Percentiles rank a stretch among this genome's conserved stretches.
Conservation (phyloP, 1,140 invertebrate genomes). For the Drosophila nasuta region DNA sequence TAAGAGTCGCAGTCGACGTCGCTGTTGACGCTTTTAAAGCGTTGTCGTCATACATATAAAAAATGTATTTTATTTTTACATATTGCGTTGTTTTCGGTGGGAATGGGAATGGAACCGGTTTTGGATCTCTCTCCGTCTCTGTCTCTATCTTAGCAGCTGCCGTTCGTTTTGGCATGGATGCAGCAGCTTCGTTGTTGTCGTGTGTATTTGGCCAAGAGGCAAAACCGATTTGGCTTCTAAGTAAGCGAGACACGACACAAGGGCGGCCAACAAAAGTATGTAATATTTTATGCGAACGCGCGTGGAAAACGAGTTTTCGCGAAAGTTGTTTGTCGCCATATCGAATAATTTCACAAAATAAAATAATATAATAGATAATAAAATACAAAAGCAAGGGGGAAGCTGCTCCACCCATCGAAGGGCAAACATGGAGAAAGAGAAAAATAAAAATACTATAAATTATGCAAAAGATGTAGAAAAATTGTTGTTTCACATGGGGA, state of each 20-base stretch:
- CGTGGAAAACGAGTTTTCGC: slow-evolving; percentile 81
- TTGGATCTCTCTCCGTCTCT: slow-evolving; percentile 22
- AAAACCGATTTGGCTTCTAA: slow-evolving; percentile 60
- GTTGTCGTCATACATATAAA: slow-evolving; percentile 62
- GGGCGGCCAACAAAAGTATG: slow-evolving; percentile 41
- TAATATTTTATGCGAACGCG: slow-evolving; percentile 71
- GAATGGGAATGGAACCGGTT: slow-evolving; percentile 55
- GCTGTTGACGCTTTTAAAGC: slow-evolving; percentile 5
- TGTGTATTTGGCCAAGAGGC: slow-evolving; percentile 19
- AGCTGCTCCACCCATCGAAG: not conserved
- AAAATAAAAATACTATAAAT: slow-evolving; percentile 13
- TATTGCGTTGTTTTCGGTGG: slow-evolving; percentile 26
- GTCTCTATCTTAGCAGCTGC: slow-evolving; percentile 22
- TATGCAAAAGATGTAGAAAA: slow-evolving; percentile 12
- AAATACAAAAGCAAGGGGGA: not conserved
- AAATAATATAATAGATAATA: slow-evolving; percentile 19
- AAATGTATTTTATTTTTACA: slow-evolving; percentile 42
- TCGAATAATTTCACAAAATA: not conserved
- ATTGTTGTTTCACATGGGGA: not conserved
- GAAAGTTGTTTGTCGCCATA: slow-evolving; percentile 66
- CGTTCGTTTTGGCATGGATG: slow-evolving; percentile 58
- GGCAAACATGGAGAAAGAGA: not conserved
- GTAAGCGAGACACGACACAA: slow-evolving; percentile 64
- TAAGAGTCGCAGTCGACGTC: slow-evolving; percentile 7
- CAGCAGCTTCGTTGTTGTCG: slow-evolving; percentile 36